Percentiles rank a stretch among this genome's conserved stretches.
Conservation (phyloP, 2,888 invertebrate species). For the Lottia scabra region DNA sequence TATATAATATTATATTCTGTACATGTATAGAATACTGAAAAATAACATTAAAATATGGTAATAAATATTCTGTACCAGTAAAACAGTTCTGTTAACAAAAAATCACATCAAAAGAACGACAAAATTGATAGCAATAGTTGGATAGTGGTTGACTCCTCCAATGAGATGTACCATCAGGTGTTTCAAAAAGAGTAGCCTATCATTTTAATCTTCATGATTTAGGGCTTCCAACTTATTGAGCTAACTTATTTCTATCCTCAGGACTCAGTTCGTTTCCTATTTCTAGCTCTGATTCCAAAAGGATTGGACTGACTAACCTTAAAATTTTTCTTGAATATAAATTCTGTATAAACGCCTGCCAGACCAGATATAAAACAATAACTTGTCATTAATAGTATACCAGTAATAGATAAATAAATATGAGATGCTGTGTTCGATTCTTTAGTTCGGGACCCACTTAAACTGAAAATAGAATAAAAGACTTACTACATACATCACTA, state of each 20-base stretch:
- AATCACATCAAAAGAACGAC: too few species aligned
- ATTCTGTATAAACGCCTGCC: slow-evolving; percentile 68
- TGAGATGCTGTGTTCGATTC: slow-evolving; percentile 33
- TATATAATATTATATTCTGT: slow-evolving; percentile 65
- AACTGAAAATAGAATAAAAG: slow-evolving; percentile 41
- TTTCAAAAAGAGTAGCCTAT: too few species aligned
- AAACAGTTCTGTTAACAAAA: too few species aligned
- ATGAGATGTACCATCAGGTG: too few species aligned
- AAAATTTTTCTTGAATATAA: slow-evolving; percentile 61
- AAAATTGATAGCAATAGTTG: too few species aligned
- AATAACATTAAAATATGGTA: background rate
- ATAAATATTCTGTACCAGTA: background rate
- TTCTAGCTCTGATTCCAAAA: too few species aligned
- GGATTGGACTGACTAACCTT: slow-evolving; percentile 44
- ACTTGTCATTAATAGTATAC: slow-evolving; percentile 60
- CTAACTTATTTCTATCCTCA: too few species aligned
- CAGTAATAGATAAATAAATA: slow-evolving; percentile 63
- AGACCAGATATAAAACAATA: slow-evolving; percentile 66
- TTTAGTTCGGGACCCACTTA: slow-evolving; percentile 53
- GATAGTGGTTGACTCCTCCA: too few species aligned
- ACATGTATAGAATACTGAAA: slow-evolving; percentile 61
- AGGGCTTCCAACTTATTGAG: too few species aligned
- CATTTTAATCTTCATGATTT: too few species aligned
- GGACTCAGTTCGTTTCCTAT: too few species aligned
- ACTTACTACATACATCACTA: background rate